A percentile compares a stretch with the other conserved stretches of the same genome.
phyloP scores from a whole-genome alignment of 2,888 invertebrate species.

The Blastobasis adustella region DNA sequence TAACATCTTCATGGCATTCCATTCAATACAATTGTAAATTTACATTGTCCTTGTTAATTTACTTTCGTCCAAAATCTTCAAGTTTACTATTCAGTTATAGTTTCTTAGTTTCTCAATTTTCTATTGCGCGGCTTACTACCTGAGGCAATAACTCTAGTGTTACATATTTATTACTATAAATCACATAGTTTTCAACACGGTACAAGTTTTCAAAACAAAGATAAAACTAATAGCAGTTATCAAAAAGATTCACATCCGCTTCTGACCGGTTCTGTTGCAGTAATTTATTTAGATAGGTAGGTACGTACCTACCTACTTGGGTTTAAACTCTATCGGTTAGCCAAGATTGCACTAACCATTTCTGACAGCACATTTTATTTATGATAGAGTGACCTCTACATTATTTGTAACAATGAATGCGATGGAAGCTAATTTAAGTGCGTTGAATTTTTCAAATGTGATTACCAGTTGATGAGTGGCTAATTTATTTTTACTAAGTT shows the following conservation, averaged over 20 bases:
- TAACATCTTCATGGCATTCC: too few relatives aligned
- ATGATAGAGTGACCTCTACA: neutral
- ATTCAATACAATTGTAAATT: too few relatives aligned
- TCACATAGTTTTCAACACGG: conserved; percentile 11
- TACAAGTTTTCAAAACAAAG: conserved; percentile 17
- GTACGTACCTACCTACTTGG: conserved; percentile 7
- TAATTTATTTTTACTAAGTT: too few relatives aligned
- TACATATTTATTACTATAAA: conserved; percentile 15
- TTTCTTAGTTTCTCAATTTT: too few relatives aligned
- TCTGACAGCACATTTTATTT: neutral
- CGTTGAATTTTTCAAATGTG: too few relatives aligned
- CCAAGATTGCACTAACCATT: conserved; percentile 4
- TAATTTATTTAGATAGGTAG: conserved; percentile 16
- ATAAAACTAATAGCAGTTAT: conserved; percentile 13
- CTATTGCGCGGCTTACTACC: too few relatives aligned
- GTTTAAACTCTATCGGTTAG: conserved; percentile 22
- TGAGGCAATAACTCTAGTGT: neutral
- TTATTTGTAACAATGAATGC: too few relatives aligned
- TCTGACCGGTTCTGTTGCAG: conserved; percentile 23
- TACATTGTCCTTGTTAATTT: too few relatives aligned
- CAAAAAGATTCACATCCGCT: conserved; percentile 24
- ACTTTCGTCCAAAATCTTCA: too few relatives aligned
- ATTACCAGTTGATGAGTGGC: too few relatives aligned
- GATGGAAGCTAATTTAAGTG: too few relatives aligned
- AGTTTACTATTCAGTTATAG: too few relatives aligned